Evolutionary conservation across 2,888 invertebrate genomes (phyloP), one percentile per base, ranked within the genome.

Genomic region (Acanthoscelides obtectus): DNA sequence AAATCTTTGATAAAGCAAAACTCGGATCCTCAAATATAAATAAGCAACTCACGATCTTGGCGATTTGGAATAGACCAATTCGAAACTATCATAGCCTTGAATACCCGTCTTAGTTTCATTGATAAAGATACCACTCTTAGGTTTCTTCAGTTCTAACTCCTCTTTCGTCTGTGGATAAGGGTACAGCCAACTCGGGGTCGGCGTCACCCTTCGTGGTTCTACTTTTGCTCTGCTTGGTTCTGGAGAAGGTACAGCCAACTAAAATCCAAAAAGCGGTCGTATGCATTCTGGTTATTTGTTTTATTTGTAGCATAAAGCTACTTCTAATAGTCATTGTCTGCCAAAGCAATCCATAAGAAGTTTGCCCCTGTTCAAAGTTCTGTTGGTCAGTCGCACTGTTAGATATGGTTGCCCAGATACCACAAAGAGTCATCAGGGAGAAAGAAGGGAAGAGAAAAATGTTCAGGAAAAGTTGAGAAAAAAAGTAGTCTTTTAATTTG

Each of bases 51-150:
- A 77, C 71, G 80, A 78, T 75, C 80, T 74, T 4, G 80, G 77
- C 65, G 70, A 73, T 74, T 79, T 79, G 20, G 72, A 72, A 66
- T 75, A 81, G 12, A 83, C 79, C 72, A 82, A 74, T 77, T 82
- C 81, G 22, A 82, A 83, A 72, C 83, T 83, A 67, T 82, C 82
- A 27, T 79, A 79, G 70, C 77, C 79, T 12, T 20, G 20, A 2
- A 67, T 68, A 0, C 64, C 69, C 22, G 71, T 69, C 20, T 73
- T 71, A 0, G 76, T 77, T 71, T 75, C 81, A 70, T 85, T 85
- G 20, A 86, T 79, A 71, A 81, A 77, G 69, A 85, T 84, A 1
- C 85, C 84, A 75, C 85, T 85, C 75, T 81, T 83, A 0, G 84
- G 84, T 75, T 83, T 80, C 69, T 79, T 79, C n/a, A 80, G 63